Percentiles rank a stretch among this genome's conserved stretches.
These are phyloP conservation scores for Ectropis crepuscularia DNA, from an alignment of 2,888 invertebrate genomes.

Conservation along the genomic window DNA sequence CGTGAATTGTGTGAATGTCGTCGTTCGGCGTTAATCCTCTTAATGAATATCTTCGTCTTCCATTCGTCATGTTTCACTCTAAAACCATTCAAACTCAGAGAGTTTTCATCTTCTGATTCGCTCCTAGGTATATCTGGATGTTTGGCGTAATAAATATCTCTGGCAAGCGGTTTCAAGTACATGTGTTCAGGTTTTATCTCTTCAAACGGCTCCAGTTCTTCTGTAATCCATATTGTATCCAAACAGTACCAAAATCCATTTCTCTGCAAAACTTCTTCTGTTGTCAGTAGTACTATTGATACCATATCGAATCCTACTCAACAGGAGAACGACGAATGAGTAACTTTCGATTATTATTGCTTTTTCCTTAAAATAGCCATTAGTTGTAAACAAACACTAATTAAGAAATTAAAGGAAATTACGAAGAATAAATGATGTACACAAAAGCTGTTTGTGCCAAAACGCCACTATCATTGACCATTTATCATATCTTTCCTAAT, in stretches of 20 bases:
- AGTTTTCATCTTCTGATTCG: slow-evolving; percentile 77
- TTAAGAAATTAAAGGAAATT: slow-evolving; percentile 30
- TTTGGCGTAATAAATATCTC: slow-evolving; percentile 73
- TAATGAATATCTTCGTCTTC: slow-evolving; percentile 68
- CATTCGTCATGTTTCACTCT: slow-evolving; percentile 68
- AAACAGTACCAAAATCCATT: slow-evolving; percentile 75
- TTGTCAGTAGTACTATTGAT: slow-evolving; percentile 70
- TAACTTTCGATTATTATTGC: slow-evolving; percentile 15
- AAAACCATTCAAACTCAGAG: slow-evolving; percentile 69
- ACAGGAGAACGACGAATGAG: slow-evolving; percentile 14
- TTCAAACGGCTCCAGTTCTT: slow-evolving; percentile 77
- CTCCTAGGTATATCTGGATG: slow-evolving; percentile 76
- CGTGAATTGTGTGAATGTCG: slow-evolving; percentile 53
- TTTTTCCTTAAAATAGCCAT: slow-evolving; percentile 28
- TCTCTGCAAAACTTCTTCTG: slow-evolving; percentile 73
- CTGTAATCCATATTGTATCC: slow-evolving; percentile 70
- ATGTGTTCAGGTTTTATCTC: slow-evolving; percentile 69
- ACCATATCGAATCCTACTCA: slow-evolving; percentile 55
- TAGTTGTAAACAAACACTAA: slow-evolving; percentile 30
- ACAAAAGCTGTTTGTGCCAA: slow-evolving; percentile 43
- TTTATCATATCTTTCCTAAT: slow-evolving; percentile 20
- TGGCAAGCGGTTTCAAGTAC: slow-evolving; percentile 69
- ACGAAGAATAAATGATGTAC: slow-evolving; percentile 31
- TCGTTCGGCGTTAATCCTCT: slow-evolving; percentile 57
- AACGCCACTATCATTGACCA: slow-evolving; percentile 15